These are phyloP conservation scores for Nyleta sp. DNA, from an alignment of 2,888 invertebrate species.

Conservation along the genomic window DNA sequence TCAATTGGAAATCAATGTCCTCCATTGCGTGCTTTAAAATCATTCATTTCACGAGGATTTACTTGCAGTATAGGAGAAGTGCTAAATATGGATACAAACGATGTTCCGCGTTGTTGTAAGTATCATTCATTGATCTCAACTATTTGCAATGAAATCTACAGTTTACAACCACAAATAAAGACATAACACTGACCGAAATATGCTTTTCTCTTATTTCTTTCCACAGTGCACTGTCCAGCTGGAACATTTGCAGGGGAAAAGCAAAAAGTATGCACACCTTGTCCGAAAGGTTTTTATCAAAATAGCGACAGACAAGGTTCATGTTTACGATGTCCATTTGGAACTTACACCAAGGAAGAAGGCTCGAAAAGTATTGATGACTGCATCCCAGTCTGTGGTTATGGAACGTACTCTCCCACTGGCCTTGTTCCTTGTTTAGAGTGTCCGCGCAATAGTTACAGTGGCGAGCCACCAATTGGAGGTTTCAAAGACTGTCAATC, in stretches of 20 bases:
- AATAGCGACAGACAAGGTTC: constrained; percentile 95
- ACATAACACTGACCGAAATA: no score
- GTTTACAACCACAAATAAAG: no score
- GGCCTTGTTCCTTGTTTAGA: constrained; percentile 95
- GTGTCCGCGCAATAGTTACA: constrained; percentile 96
- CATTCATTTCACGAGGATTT: constrained; percentile 93
- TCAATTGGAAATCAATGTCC: constrained; percentile 97
- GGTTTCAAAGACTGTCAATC: constrained; percentile 97
- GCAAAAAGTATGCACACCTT: constrained; percentile 95
- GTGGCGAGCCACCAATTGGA: constrained; percentile 93
- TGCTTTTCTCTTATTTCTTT: no score
- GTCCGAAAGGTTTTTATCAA: constrained; percentile 96
- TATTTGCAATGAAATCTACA: neutral
- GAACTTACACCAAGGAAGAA: constrained; percentile 95
- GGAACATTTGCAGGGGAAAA: constrained; percentile 96
- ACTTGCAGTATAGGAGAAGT: constrained; percentile 97
- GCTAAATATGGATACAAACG: constrained; percentile 95
- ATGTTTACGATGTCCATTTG: constrained; percentile 95
- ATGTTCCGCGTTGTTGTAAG: constrained; percentile 96
- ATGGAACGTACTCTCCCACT: constrained; percentile 97
- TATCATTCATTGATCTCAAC: constrained; percentile 71
- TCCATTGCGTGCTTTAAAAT: constrained; percentile 92
- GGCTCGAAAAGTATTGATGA: constrained; percentile 93
- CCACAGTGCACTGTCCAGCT: constrained; percentile 96
- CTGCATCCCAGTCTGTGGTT: constrained; percentile 97